These are phyloP conservation scores for Chaetodon auriga DNA, from an alignment of 2,113 vertebrate species.

Conservation along the genomic window DNA sequence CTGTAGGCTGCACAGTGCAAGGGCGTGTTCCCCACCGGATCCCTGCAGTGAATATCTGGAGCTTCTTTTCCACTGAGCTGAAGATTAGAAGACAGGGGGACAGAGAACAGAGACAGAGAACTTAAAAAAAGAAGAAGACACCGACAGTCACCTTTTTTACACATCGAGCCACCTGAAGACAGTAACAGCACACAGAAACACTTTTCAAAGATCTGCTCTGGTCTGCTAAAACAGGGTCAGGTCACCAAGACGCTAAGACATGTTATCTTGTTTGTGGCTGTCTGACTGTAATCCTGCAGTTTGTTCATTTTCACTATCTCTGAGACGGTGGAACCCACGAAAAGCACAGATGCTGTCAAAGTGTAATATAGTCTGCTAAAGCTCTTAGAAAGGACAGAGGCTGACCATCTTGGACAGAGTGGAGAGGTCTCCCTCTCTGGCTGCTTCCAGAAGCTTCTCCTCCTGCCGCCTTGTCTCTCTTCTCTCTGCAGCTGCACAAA, in stretches of 20 bases:
- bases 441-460: constrained; percentile 89
- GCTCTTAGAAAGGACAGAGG: constrained; percentile 18
- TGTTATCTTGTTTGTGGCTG: background rate
- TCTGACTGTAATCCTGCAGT: background rate
- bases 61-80: constrained; percentile 88
- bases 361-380: background rate
- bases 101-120: background rate
- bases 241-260: too few species aligned
- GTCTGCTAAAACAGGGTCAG: background rate
- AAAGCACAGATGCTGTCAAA: background rate
- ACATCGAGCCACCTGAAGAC: background rate
- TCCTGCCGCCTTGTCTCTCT: constrained; percentile 89
- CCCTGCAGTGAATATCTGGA: constrained; percentile 90
- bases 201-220: background rate
- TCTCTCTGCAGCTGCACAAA: constrained; percentile 89
- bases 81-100: background rate
- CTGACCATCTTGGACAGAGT: constrained; percentile 89
- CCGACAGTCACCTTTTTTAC: background rate
- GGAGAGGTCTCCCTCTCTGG: constrained; percentile 88
- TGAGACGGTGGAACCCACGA: background rate
- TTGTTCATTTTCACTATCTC: background rate
- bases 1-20: constrained; percentile 94
- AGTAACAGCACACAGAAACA: background rate
- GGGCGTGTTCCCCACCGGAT: constrained; percentile 92
- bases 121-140: background rate